phyloP scores from a whole-genome alignment of 1,140 invertebrate genomes.

The Aphelinus certus region DNA sequence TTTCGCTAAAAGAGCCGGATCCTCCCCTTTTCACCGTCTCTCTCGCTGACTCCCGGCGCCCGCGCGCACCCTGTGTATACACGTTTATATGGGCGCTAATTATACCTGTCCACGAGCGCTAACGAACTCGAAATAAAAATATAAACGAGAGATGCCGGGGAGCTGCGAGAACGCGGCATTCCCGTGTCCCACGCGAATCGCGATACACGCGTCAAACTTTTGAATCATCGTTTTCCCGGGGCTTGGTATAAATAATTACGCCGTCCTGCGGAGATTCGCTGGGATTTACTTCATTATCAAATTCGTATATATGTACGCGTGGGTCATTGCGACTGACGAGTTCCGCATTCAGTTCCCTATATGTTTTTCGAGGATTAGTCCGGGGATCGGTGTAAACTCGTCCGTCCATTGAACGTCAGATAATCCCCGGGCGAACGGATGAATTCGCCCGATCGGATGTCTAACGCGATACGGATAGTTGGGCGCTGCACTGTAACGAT shows the following conservation, averaged over 20 bases:
- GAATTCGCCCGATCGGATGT: not conserved
- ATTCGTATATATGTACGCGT: too few relatives aligned
- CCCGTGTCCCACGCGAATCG: not conserved
- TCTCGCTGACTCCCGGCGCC: too few relatives aligned
- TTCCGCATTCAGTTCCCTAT: too few relatives aligned
- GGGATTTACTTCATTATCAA: too few relatives aligned
- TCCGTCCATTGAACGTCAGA: too few relatives aligned
- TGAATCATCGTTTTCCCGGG: not conserved
- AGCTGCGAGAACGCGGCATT: not conserved
- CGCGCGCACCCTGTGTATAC: too few relatives aligned
- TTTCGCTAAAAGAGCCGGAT: not conserved
- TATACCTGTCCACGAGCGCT: slow-evolving; percentile 10
- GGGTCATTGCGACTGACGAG: too few relatives aligned
- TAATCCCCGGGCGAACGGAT: not conserved
- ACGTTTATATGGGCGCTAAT: slow-evolving; percentile 13
- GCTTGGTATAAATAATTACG: not conserved
- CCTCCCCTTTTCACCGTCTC: not conserved
- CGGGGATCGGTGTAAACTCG: too few relatives aligned
- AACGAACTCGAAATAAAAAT: slow-evolving; percentile 17
- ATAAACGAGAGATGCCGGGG: not conserved
- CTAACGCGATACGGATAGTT: too few relatives aligned
- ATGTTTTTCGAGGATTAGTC: too few relatives aligned
- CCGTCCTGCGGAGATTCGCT: too few relatives aligned
- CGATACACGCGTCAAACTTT: not conserved
- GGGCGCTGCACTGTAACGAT: too few relatives aligned